Conservation (phyloP, 2,113 vertebrate genomes). For the Pachypanchax playfairii region DNA sequence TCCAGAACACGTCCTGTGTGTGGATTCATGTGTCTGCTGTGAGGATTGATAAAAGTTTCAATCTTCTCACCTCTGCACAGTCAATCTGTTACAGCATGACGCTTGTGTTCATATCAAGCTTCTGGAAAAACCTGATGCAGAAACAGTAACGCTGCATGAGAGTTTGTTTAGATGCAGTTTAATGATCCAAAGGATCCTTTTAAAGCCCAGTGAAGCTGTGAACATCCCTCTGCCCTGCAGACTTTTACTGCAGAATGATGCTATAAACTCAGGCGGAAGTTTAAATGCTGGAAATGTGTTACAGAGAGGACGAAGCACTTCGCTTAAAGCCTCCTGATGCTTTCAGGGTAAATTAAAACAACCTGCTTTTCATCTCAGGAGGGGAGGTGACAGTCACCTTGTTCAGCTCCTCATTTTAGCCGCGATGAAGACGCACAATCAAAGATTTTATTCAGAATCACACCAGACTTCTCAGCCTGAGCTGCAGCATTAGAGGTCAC, state of each 20-base stretch:
- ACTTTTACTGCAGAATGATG: not conserved
- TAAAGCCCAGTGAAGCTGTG: not conserved
- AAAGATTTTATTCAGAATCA: not conserved
- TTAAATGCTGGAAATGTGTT: not conserved
- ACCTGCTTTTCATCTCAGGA: constrained; percentile 3
- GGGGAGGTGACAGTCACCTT: constrained; percentile 3
- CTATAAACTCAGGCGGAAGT: not conserved
- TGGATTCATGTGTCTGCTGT: not conserved
- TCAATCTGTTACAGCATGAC: not conserved
- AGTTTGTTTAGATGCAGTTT: not conserved
- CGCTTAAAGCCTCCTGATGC: not conserved
- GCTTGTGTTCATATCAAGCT: too few species aligned
- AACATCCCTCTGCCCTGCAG: not conserved
- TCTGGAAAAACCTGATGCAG: not conserved
- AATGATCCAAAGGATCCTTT: too few species aligned
- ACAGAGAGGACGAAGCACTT: not conserved
- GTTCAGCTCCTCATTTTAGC: constrained; percentile 1
- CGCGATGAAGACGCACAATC: not conserved
- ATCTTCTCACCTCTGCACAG: not conserved
- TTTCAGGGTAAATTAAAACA: not conserved
- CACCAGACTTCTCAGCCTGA: not conserved
- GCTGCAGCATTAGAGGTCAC: not conserved
- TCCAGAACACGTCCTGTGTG: not conserved
- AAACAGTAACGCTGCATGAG: not conserved
- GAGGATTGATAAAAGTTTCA: not conserved